Evolutionary conservation across 2,797 vertebrate species (phyloP), one percentile per base, ranked within the genome.

Genomic region (Ataeniobius toweri): DNA sequence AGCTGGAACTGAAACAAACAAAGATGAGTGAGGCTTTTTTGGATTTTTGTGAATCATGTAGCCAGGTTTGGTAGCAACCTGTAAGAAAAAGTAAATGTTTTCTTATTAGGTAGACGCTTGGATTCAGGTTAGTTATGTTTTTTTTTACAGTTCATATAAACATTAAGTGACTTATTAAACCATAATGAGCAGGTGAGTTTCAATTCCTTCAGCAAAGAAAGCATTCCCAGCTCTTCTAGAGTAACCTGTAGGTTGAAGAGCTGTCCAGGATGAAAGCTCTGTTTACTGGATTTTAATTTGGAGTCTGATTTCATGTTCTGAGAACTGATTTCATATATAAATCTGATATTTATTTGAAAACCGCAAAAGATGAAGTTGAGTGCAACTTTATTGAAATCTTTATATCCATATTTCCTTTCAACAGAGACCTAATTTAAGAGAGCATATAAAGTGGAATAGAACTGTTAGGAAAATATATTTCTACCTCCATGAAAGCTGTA

Each of bases 381-480:
- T 18, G 20, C 18, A 51, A 16, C 6, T 51, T 51, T 50, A 50
- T 16, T 50, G 5, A n/a, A 71, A 28, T 51, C 26, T 1, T 71
- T 28, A 50, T 8, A 50, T 50, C 41, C 12, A 46, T 48, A 12
- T 46, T 51, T 20, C 28, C 14, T 65, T 76, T 48, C 5, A 18
- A 13, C n/a, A 36, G 12, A 31, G 31, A 65, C 79, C 83, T 77
- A 75, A 88, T 78, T 80, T 61, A 88, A 53, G 48, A 79, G 73
- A 67, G 75, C 6, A 75, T 75, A 13, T 71, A 58, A 77, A 84
- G 76, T 61, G 16, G 78, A 50, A 26, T 70, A 31, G 50, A 55
- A 75, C 71, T 46, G 5, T 84, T 86, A 75, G 78, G 51, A 80
- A 87, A 84, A 78, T 68, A 67, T 10, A 39, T 74, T 81, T 81